These are phyloP conservation scores for Mastigias papua DNA, from an alignment of 30 jellyfish, hydroid and myxozoan genomes.

Conservation along the genomic window DNA sequence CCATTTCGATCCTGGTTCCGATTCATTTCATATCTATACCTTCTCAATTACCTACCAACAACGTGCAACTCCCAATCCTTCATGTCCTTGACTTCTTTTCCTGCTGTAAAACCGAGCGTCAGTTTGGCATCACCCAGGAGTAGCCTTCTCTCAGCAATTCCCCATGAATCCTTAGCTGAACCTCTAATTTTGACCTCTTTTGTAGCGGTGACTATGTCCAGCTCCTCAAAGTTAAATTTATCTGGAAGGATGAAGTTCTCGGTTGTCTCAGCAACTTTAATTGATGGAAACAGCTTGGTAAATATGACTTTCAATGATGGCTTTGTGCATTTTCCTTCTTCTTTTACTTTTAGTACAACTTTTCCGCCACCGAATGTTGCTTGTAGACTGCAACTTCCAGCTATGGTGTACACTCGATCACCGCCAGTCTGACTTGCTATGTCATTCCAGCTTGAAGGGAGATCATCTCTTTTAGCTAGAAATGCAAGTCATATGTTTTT, in stretches of 20 bases:
- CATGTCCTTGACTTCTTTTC: not conserved
- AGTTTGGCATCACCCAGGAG: slow-evolving; percentile 36
- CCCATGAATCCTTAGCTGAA: slow-evolving; percentile 49
- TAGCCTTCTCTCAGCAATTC: slow-evolving; percentile 41
- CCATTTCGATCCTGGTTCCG: too few species aligned
- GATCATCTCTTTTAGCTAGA: slow-evolving; percentile 31
- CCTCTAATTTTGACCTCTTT: slow-evolving; percentile 33
- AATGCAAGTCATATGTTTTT: too few species aligned
- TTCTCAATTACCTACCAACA: slow-evolving; percentile 52
- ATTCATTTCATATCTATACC: too few species aligned
- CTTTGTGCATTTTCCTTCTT: slow-evolving; percentile 28
- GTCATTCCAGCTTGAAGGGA: slow-evolving; percentile 37
- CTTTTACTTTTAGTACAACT: slow-evolving; percentile 27
- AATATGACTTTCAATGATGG: slow-evolving; percentile 62
- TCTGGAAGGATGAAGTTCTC: slow-evolving; percentile 58
- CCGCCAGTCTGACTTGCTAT: slow-evolving; percentile 24
- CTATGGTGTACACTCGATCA: slow-evolving; percentile 21
- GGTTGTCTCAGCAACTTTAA: slow-evolving; percentile 37
- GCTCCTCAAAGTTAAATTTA: slow-evolving; percentile 25
- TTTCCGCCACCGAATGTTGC: slow-evolving; percentile 5
- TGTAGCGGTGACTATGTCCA: slow-evolving; percentile 21
- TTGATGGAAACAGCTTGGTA: slow-evolving; percentile 45
- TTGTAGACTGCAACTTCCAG: slow-evolving; percentile 45
- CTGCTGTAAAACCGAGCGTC: slow-evolving; percentile 60
- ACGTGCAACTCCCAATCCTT: slow-evolving; percentile 36